Evolutionary conservation across 1,140 invertebrate genomes (phyloP), one percentile per base, ranked within the genome.

Genomic region (Rhagoletis zephyria): DNA sequence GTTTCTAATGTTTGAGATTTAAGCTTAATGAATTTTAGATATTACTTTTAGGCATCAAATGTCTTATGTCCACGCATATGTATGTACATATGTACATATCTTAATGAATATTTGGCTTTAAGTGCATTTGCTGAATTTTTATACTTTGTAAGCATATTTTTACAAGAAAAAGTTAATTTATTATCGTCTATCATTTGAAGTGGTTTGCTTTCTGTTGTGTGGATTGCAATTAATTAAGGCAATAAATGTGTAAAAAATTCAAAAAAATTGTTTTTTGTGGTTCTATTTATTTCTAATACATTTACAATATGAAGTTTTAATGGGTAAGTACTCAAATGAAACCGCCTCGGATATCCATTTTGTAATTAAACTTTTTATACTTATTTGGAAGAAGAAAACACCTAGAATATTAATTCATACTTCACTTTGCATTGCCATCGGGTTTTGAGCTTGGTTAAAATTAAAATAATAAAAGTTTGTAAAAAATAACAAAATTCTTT

Each of bases 131-230:
- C 70, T 74, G 70, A 74, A 74, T 74, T 74, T 74, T 48, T 5
- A 16, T 74, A 74, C 67, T 45, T 48, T 74, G 2, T 74, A 74
- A 51, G 70, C 70, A 74, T 51, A 74, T 42, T 45, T 63, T 63
- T 63, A 63, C 12, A 63, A 63, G n/a, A 63, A 16, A 63, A 16
- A 14, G 9, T 4, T 63, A 14, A 63, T 63, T 63, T 16, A 63
- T 16, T 63, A 63, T 4, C 9, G 16, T 7, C 4, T 14, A 30
- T 63, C 1, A 63, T 63, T 63, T 63, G 1, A 14, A 63, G 4
- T 63, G 61, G n/a, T 63, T 63, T 16, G n/a, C n/a, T 14, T 63
- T 63, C 12, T 14, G 61, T 63, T 63, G 61, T 63, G 61, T n/a
- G 61, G n/a, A 16, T n/a, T 63, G 61, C n/a, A 63, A 63, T 4